Base-by-base conservation (phyloP, 2,113 vertebrate genomes). In the Nerophis ophidion region DNA sequence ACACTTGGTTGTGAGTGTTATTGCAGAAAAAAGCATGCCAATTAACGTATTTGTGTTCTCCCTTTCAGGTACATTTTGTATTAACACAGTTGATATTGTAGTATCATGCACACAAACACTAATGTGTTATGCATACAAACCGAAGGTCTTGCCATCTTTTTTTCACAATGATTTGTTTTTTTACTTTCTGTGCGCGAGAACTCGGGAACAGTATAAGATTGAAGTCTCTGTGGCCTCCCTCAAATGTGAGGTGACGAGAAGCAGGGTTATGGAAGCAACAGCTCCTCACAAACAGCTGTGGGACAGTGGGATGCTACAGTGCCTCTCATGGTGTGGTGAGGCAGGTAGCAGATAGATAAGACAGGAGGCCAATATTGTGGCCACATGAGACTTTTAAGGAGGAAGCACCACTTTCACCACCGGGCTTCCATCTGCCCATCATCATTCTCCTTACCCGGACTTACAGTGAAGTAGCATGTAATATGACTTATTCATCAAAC, bases 281-380 rank as follows among this genome's bases (percentile, higher is more conserved):
- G 15, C 52, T 64, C 74, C 72, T 73, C 55, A 63, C 76, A 84
- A 87, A 87, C 89, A 90, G 84, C 88, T 89, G 90, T 79, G 68
- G 57, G 77, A 61, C 89, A 66, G 81, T 81, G 71, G 86, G 84
- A 81, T 57, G 71, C 73, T 76, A 47, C 36, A 75, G 72, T 77
- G 74, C 72, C 82, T 81, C 83, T 77, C 77, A 78, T 80, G 63
- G 75, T 45, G 46, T 70, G 72, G 71, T 38, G 60, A 70, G 60
- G 65, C 54, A 51, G 60, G 60, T 38, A 78, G 68, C 63, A 76
- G 71, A 68, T 5, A 38, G 66, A 57, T 66, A 66, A 68, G 66
- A 68, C 50, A 53, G 55, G 57, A 59, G 83, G 81, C 55, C 71
- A 84, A 79, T 82, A 76, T 81, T 80, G 78, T 53, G 66, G 55